Percentiles rank a stretch among this genome's conserved stretches.
Conservation (phyloP, 2,888 invertebrate species). For the Tridacna gigas region DNA sequence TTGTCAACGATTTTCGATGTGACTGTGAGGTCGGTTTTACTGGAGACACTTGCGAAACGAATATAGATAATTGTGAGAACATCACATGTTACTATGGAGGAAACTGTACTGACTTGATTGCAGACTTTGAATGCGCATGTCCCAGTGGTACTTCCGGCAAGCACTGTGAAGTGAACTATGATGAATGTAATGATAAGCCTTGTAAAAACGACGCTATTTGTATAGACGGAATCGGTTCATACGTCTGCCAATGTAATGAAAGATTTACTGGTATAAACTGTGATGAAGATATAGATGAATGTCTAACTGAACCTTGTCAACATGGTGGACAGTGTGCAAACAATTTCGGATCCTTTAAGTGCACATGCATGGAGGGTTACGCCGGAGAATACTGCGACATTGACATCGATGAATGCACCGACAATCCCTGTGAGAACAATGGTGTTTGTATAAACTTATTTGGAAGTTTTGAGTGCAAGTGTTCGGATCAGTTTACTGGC, state of each 20-base stretch:
- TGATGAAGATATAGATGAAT: constrained; percentile 25
- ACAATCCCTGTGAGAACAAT: constrained; percentile 40
- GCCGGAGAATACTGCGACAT: constrained; percentile 21
- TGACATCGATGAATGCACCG: constrained; percentile 54
- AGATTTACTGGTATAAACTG: constrained; percentile 41
- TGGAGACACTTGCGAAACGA: constrained; percentile 62
- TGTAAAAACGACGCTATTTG: constrained; percentile 19
- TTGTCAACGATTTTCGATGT: constrained; percentile 61
- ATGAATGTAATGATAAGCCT: constrained; percentile 27
- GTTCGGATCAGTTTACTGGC: constrained; percentile 60
- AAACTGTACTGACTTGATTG: constrained; percentile 62
- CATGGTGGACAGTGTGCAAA: constrained; percentile 12
- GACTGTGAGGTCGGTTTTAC: constrained; percentile 57
- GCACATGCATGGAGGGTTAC: constrained; percentile 4
- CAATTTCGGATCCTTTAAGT: background rate
- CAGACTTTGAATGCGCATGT: constrained; percentile 65
- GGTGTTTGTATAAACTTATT: constrained; percentile 48
- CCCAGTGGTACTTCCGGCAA: constrained; percentile 53
- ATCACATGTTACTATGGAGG: constrained; percentile 66
- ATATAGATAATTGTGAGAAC: constrained; percentile 64
- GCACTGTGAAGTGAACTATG: constrained; percentile 34
- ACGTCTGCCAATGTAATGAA: constrained; percentile 49
- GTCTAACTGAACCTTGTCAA: constrained; percentile 7
- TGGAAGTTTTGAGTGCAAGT: constrained; percentile 62
- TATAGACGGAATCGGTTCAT: constrained; percentile 52